Evolutionary conservation across 30 jellyfish, hydroid and myxozoan species (phyloP).

Genomic region (Pelagia noctiluca): DNA sequence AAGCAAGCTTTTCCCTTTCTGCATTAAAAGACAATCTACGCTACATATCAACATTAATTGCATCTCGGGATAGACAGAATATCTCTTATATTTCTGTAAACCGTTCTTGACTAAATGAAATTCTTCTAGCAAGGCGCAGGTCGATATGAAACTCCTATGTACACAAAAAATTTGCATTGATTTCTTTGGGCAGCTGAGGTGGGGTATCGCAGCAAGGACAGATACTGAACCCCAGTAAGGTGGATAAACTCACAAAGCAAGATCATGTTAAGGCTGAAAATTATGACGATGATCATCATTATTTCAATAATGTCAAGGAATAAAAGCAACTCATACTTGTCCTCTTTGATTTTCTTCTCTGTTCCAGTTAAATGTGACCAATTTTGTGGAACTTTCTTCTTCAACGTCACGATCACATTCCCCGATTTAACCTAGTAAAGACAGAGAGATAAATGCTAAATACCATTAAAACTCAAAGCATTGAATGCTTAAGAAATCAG

Average conservation of each 20-base stretch:
- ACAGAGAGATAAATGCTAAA: background rate
- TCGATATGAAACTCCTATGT: too few relatives aligned
- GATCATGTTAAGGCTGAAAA: background rate
- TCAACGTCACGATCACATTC: slow-evolving; percentile 65
- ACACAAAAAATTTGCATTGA: background rate
- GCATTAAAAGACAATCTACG: too few relatives aligned
- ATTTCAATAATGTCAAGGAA: background rate
- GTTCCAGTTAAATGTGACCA: slow-evolving; percentile 87
- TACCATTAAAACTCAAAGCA: background rate
- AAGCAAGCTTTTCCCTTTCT: too few relatives aligned
- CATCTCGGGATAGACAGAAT: too few relatives aligned
- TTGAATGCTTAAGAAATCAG: background rate
- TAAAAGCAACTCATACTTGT: slow-evolving; percentile 67
- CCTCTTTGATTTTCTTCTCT: slow-evolving; percentile 70
- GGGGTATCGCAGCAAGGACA: background rate
- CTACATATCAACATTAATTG: too few relatives aligned
- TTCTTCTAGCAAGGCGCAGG: too few relatives aligned
- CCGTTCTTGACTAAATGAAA: too few relatives aligned
- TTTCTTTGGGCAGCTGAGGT: background rate
- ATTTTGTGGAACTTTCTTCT: slow-evolving; percentile 56
- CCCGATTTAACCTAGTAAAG: slow-evolving; percentile 86
- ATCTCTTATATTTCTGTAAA: too few relatives aligned
- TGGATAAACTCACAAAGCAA: background rate
- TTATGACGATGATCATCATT: background rate
- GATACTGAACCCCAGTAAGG: background rate